A percentile compares a stretch with the other conserved stretches of the same genome.
phyloP scores from a whole-genome alignment of 2,797 vertebrate species.

The Leptoclinus maculatus region DNA sequence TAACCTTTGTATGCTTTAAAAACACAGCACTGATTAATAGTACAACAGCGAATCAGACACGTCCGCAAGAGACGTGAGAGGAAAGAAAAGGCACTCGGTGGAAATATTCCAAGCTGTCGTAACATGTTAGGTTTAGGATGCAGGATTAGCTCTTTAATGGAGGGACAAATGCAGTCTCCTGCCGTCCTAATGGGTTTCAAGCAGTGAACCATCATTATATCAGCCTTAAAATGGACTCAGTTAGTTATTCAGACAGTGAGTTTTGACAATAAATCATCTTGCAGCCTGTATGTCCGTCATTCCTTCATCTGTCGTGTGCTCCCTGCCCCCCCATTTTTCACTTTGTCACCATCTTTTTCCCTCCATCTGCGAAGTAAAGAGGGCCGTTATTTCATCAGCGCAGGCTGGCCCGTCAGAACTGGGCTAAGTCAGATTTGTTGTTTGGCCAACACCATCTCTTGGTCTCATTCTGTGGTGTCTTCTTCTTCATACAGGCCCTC shows the following conservation, averaged over 20 bases:
- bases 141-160: constrained; percentile 67
- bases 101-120: constrained; percentile 71
- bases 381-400: constrained; percentile 47
- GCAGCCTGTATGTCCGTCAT: constrained; percentile 51
- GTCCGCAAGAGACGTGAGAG: constrained; percentile 44
- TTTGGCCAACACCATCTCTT: constrained; percentile 13
- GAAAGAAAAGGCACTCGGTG: constrained; percentile 52
- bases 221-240: constrained; percentile 46
- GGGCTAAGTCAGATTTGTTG: constrained; percentile 33
- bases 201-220: constrained; percentile 57
- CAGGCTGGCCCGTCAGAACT: constrained; percentile 42
- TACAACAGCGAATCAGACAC: constrained; percentile 40
- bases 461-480: background rate
- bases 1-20: background rate
- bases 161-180: constrained; percentile 62
- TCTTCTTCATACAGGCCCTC: background rate
- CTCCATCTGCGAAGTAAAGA: constrained; percentile 61
- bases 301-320: constrained; percentile 68
- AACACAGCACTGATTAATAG: constrained; percentile 18
- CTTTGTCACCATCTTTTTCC: constrained; percentile 60
- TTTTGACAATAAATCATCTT: constrained; percentile 64
- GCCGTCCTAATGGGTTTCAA: constrained; percentile 62
- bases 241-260: constrained; percentile 57
- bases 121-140: constrained; percentile 69
- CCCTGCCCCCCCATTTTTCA: constrained; percentile 50